Percentiles rank a stretch among this genome's conserved stretches.
phyloP scores from a whole-genome alignment of 2,888 invertebrate species.

The Yponomeuta plumbellus region DNA sequence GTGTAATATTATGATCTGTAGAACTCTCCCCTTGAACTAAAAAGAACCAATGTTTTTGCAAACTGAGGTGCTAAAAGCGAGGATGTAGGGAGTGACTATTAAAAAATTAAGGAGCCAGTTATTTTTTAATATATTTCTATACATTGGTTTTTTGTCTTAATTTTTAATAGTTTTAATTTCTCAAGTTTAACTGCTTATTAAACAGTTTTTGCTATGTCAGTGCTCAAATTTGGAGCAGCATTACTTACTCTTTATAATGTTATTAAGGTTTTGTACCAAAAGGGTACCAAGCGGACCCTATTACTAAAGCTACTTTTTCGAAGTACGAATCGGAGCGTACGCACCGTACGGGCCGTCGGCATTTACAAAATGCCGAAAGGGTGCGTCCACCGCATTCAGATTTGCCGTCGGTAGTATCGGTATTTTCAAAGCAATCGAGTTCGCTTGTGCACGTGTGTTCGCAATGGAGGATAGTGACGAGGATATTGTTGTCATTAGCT shows the following conservation, averaged over 20 bases:
- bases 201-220: slow-evolving; percentile 33
- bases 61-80: slow-evolving; percentile 52
- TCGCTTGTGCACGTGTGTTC: no score
- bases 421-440: no score
- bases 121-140: slow-evolving; percentile 60
- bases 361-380: no score
- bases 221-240: not conserved
- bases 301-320: no score
- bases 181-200: slow-evolving; percentile 55
- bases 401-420: no score
- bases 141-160: slow-evolving; percentile 39
- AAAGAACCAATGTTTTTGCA: slow-evolving; percentile 43
- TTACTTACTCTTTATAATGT: not conserved
- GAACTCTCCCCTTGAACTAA: slow-evolving; percentile 27
- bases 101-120: slow-evolving; percentile 42
- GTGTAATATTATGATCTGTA: not conserved
- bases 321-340: no score
- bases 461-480: no score
- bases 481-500: no score
- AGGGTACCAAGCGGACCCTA: no score
- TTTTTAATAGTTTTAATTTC: slow-evolving; percentile 27
- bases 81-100: slow-evolving; percentile 35
- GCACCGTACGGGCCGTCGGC: no score
- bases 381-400: no score
- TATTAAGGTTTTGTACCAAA: not conserved